Evolutionary conservation across 2,113 vertebrate species (phyloP), one percentile per base, ranked within the genome.

Genomic region (Lampris megalopsis): DNA sequence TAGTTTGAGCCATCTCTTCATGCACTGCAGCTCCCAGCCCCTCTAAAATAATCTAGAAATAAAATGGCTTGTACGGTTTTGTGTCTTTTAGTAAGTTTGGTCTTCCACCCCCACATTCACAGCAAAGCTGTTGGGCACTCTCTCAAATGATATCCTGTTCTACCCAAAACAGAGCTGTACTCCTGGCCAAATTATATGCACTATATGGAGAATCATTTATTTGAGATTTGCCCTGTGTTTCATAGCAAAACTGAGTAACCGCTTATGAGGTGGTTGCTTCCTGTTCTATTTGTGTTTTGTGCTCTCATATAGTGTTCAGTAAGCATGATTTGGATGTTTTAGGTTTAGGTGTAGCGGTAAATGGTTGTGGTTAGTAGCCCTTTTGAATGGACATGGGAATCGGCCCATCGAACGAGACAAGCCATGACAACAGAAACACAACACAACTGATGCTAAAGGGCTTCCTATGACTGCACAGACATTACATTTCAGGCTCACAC

Each of bases 401-500:
- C 78, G 54, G 71, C 84, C 86, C 85, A 83, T 85, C 60, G 79
- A 91, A 78, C 78, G 82, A 88, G 79, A 87, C 68, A 87, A 93
- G 92, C 92, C 94, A 93, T 94, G 91, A 85, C 56, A 53, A 83
- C 62, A 59, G 77, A 79, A 69, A 82, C 68, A 76, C 59, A 71
- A 83, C 80, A 75, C 40, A n/a, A 41, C 69, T 77, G 58, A 86
- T 88, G 88, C 79, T 85, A 84, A 92, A 94, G 94, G 94, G 94
- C 94, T 94, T 94, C 92, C 92, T 91, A 86, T 81, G 81, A 91
- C 74, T 60, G 79, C 88, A 90, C 91, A 92, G 77, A 86, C 83
- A 76, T 36, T 86, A 77, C 77, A 75, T 88, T 82, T 91, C 85
- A 84, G 87, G 88, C 88, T 90, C 82, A 64, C 79, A 74, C 85